Conservation (phyloP, 1,140 invertebrate genomes). For the Octopus sinensis region DNA sequence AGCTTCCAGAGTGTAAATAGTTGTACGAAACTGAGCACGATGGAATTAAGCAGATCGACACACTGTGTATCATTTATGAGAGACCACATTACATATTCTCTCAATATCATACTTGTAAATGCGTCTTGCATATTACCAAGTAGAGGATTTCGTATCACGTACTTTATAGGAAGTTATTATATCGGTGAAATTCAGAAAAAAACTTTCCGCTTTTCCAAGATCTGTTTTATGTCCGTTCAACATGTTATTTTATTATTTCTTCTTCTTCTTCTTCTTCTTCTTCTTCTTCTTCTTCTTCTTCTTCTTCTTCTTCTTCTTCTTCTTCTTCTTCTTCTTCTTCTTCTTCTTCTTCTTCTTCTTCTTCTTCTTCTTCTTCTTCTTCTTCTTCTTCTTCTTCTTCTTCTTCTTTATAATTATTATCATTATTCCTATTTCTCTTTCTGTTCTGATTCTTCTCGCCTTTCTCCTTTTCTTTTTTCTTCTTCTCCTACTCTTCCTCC, state of each 20-base stretch:
- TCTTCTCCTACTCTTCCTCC: neutral
- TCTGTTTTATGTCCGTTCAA: too few relatives aligned
- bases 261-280: neutral
- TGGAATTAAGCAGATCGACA: too few relatives aligned
- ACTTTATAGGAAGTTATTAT: too few relatives aligned
- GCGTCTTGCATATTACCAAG: too few relatives aligned
- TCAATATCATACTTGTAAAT: too few relatives aligned
- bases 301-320: neutral
- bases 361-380: neutral
- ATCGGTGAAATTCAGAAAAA: too few relatives aligned
- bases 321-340: neutral
- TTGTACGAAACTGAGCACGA: too few relatives aligned
- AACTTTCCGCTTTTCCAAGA: too few relatives aligned
- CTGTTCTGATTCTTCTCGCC: neutral
- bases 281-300: neutral
- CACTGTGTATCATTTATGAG: too few relatives aligned
- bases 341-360: neutral
- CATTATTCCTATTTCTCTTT: neutral
- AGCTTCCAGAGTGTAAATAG: too few relatives aligned
- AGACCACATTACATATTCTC: too few relatives aligned
- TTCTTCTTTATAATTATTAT: neutral
- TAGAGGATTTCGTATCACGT: too few relatives aligned
- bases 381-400: neutral
- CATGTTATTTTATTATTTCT: neutral
- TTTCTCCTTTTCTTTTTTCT: neutral